Conservation (phyloP, 1,140 invertebrate species). For the Lineus longissimus region DNA sequence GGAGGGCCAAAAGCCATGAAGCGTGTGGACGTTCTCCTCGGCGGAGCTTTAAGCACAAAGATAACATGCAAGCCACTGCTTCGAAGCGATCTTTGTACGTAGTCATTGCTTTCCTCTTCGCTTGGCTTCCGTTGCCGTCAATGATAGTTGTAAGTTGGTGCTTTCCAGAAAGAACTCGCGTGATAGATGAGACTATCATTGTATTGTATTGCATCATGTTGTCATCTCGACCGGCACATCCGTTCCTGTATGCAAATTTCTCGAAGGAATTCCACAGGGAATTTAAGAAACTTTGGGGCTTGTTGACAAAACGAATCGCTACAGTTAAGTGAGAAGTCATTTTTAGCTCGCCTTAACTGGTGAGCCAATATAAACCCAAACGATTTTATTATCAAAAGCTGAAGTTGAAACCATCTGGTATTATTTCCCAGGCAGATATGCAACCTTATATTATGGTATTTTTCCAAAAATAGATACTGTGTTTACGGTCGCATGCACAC, state of each 20-base stretch:
- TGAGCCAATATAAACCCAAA: too few species aligned
- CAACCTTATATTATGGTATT: too few species aligned
- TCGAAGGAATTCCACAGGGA: not conserved
- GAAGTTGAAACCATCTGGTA: too few species aligned
- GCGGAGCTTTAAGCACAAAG: not conserved
- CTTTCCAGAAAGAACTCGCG: not conserved
- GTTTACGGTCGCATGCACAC: too few species aligned
- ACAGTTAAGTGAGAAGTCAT: too few species aligned
- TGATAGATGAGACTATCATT: not conserved
- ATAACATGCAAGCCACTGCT: not conserved
- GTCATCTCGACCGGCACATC: not conserved
- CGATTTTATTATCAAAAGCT: too few species aligned
- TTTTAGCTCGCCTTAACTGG: too few species aligned
- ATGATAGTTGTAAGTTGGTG: not conserved
- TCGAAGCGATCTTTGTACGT: not conserved
- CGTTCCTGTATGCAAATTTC: slow-evolving; percentile 6
- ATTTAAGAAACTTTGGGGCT: not conserved
- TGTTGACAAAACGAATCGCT: too few species aligned
- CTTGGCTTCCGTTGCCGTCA: not conserved
- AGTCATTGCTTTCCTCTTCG: not conserved
- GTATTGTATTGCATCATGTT: not conserved
- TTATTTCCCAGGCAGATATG: too few species aligned
- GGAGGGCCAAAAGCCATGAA: not conserved
- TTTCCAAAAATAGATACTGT: too few species aligned
- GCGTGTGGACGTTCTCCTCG: not conserved